Base-by-base conservation (phyloP, 2,888 invertebrate species). In the Drosophila atroscutellata region DNA sequence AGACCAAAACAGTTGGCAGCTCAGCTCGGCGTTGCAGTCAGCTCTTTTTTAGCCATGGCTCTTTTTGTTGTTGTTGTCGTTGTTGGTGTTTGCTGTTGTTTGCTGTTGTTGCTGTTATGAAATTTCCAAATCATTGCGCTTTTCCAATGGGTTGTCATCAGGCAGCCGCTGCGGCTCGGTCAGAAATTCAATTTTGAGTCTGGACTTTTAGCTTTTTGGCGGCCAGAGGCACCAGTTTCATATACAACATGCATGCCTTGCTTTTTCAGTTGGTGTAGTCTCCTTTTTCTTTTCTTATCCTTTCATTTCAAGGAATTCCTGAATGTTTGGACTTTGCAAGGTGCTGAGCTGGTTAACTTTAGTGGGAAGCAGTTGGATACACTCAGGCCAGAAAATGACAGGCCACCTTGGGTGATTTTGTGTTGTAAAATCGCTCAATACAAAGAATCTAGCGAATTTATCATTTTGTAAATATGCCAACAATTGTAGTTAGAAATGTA, bases 111-210 rank as follows among this genome's bases (percentile, higher is more conserved):
- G 78, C 77, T 83, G 77, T 84, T 80, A 75, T 80, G 80, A 80
- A 91, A 89, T 91, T 91, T 91, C 91, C 91, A 89, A 90, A 91
- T 91, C 91, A 90, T 85, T 91, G 91, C 91, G 89, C 91, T 87
- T 90, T 89, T 79, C 84, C 86, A 83, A 79, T 55, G 66, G 28
- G 55, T 68, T 55, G 75, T 60, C 71, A 74, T 34, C n/a, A 15
- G 56, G 26, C 37, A 51, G 57, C n/a, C 45, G 24, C 65, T 47
- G 55, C 52, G 58, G n/a, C 64, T 59, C 56, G 59, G 58, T 58
- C 73, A 57, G 56, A 49, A 42, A 37, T 42, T 61, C 37, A 52
- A 39, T 69, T 75, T 42, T 50, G 57, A 47, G 80, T 45, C 62
- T 76, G 58, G 36, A n/a, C 28, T 30, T 37, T 49, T 30, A 32